Evolutionary conservation across 2,113 vertebrate genomes (phyloP), one percentile per base, ranked within the genome.

Genomic region (Hucho hucho): DNA sequence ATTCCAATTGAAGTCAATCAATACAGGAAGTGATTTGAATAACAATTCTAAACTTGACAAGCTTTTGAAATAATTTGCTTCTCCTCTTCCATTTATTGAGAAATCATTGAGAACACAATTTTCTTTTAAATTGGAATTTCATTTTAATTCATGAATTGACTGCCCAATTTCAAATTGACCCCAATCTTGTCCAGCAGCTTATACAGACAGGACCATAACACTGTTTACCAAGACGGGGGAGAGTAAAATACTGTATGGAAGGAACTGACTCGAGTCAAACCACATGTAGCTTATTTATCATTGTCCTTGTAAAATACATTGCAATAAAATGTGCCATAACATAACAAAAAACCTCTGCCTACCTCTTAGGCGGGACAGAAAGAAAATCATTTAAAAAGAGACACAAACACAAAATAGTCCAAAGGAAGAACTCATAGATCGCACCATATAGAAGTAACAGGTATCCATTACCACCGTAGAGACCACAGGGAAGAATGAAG

Each of bases 271-370:
- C 6, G 72, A 87, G 66, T 83, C 74, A 6, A 88, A 88, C 89
- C 86, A 85, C 89, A 80, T 72, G 22, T 91, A 90, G 90, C 89
- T 90, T 90, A 90, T 90, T 88, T 73, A 5, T 53, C 49, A 16
- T 18, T 53, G 18, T 53, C 49, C 16, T 59, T 79, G 84, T 89
- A 85, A 89, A 81, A 82, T 80, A 83, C 83, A 81, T 83, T 81
- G 69, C 81, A 81, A 87, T 85, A 91, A 90, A 90, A 20, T n/a
- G 90, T 90, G 87, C 83, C 79, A 88, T 84, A 89, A 89, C 80
- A 87, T 81, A 59, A 81, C 3, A 29, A 29, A 29, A 70, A 61
- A 71, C 72, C 66, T 81, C 84, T 76, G 24, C 24, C 32, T 69
- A 75, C 9, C 37, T 43, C 58, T 18, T 7, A 49, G 74, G 78